phyloP scores from a whole-genome alignment of 35 echinoderm and acorn worm genomes.

The Holothuria glaberrima region DNA sequence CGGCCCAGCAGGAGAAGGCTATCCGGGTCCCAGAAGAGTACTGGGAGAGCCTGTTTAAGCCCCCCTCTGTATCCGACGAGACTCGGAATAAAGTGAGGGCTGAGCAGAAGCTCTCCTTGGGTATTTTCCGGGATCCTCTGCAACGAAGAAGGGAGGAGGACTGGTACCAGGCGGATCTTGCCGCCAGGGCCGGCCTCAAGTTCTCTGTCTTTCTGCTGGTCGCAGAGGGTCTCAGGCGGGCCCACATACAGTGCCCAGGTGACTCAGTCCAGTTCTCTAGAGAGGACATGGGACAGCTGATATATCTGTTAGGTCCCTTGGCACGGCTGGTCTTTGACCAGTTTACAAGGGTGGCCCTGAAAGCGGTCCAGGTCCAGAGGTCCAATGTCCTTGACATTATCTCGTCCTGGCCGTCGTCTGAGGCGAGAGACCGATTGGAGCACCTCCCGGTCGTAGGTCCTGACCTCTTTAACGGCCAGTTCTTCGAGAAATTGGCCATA shows the following conservation, averaged over 20 bases:
- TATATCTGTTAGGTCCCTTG: background rate
- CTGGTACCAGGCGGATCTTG: conserved; percentile 16
- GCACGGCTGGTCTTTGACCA: too few relatives aligned
- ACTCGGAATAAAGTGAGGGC: background rate
- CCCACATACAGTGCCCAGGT: background rate
- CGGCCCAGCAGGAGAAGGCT: background rate
- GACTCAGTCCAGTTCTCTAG: conserved; percentile 4
- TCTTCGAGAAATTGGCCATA: background rate
- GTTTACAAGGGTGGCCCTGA: too few relatives aligned
- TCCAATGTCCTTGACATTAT: background rate
- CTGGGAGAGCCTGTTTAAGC: background rate
- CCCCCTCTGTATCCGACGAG: background rate
- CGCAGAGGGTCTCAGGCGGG: background rate
- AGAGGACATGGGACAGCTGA: background rate
- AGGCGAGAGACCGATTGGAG: background rate
- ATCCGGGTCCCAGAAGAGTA: background rate
- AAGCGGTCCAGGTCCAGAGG: too few relatives aligned
- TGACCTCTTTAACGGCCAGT: background rate
- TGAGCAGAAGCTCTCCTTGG: background rate
- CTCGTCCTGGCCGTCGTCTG: background rate
- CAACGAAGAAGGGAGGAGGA: background rate
- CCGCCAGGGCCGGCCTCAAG: background rate
- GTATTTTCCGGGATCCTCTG: background rate
- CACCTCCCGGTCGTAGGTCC: background rate
- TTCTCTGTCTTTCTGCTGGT: conserved; percentile 1